Evolutionary conservation across 2,113 vertebrate species (phyloP).

Genomic region (Indicator indicator): DNA sequence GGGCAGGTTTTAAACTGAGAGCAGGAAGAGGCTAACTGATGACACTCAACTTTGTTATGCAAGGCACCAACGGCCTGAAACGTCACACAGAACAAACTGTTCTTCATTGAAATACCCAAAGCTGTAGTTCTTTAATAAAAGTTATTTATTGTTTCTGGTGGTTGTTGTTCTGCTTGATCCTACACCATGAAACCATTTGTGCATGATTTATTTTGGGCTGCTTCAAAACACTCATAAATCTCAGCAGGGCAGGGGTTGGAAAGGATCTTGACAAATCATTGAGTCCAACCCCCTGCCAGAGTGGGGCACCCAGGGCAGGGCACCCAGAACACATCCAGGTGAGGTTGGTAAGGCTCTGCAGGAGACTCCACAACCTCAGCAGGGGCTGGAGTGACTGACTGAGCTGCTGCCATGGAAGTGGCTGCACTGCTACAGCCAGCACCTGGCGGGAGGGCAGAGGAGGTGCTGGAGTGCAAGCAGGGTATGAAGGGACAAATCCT

Average conservation of each 20-base stretch:
- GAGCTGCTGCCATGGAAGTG: rapidly evolving
- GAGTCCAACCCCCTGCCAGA: no score
- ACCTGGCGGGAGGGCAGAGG: background rate
- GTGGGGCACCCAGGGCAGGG: no score
- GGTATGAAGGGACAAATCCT: rapidly evolving
- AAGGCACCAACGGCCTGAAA: no score
- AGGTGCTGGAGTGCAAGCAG: background rate
- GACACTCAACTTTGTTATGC: background rate
- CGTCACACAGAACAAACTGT: no score
- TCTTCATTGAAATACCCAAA: no score
- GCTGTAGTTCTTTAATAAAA: slow-evolving; percentile 36
- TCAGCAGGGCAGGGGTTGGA: no score
- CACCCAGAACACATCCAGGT: no score
- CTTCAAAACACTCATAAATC: background rate
- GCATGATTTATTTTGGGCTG: background rate
- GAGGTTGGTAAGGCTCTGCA: no score
- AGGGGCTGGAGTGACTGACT: rapidly evolving
- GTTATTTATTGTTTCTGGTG: background rate
- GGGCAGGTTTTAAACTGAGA: background rate
- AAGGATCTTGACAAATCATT: no score
- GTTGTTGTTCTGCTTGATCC: background rate
- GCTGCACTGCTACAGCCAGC: background rate
- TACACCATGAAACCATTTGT: rapidly evolving
- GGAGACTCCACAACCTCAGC: no score
- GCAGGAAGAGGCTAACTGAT: background rate